Evolutionary conservation across 2,113 vertebrate species (phyloP).

Genomic region (Callaeas wilsoni): DNA sequence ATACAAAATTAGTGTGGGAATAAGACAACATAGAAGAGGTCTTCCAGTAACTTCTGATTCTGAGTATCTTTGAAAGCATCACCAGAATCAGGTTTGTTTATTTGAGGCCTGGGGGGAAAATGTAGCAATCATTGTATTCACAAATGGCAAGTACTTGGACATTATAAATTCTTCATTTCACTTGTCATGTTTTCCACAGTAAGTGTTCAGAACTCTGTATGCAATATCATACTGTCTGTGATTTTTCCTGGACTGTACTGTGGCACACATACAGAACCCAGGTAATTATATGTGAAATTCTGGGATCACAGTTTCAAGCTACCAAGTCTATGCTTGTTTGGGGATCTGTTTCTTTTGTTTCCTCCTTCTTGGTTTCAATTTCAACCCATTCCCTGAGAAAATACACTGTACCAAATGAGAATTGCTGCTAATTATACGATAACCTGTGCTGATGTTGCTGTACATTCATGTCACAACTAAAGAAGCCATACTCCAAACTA

Average conservation of each 20-base stretch:
- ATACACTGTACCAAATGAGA: background rate
- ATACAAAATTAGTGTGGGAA: constrained; percentile 12
- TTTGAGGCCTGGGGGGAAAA: background rate
- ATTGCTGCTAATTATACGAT: background rate
- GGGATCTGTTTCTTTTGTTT: background rate
- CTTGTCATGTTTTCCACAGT: background rate
- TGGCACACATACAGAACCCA: background rate
- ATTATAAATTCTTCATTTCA: background rate
- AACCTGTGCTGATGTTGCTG: background rate
- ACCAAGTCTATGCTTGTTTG: background rate
- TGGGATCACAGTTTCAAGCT: background rate
- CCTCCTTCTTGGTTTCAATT: background rate
- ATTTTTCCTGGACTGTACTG: background rate
- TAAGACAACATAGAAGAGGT: background rate
- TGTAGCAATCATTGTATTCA: background rate
- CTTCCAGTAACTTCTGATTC: background rate
- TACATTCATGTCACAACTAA: background rate
- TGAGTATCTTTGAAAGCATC: background rate
- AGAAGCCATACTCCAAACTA: background rate
- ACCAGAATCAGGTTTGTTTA: background rate
- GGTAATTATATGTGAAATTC: background rate
- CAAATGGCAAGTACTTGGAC: background rate
- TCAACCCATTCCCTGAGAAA: background rate
- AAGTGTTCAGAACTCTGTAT: background rate
- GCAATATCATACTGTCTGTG: background rate